Percentiles rank a stretch among this genome's conserved stretches.
Conservation (phyloP, 2,113 vertebrate species). For the Todiramphus chloris region DNA sequence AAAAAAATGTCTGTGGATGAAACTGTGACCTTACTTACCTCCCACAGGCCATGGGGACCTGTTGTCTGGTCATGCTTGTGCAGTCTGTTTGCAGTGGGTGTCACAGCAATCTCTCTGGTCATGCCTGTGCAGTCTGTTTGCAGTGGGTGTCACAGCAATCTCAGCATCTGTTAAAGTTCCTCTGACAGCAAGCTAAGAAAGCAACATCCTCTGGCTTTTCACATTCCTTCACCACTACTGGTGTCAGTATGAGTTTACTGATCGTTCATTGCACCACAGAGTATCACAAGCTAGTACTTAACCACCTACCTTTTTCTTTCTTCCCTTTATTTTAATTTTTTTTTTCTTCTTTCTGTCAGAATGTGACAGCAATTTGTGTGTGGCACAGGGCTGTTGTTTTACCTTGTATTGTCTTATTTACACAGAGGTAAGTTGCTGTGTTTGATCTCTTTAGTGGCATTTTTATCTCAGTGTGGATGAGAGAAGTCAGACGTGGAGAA, state of each 20-base stretch:
- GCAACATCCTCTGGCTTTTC: not conserved
- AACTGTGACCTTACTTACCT: not conserved
- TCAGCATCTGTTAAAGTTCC: not conserved
- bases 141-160: not conserved
- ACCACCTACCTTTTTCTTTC: not conserved
- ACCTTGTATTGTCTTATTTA: not conserved
- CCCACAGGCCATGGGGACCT: fast-evolving
- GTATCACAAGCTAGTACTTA: not conserved
- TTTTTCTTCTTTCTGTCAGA: not conserved
- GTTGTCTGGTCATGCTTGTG: not conserved
- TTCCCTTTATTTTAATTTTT: not conserved
- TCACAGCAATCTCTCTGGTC: not conserved
- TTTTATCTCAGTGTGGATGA: not conserved
- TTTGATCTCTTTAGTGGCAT: not conserved
- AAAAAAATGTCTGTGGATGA: not conserved
- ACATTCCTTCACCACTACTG: not conserved
- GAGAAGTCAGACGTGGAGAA: not conserved
- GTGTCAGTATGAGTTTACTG: not conserved
- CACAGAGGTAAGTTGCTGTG: not conserved
- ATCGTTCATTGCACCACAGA: not conserved
- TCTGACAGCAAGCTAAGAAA: not conserved
- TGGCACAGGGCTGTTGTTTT: not conserved
- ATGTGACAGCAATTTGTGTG: not conserved
- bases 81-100: not conserved
- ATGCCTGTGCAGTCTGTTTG: not conserved